phyloP scores from a whole-genome alignment of 2,113 vertebrate genomes.

The Dasyornis broadbenti region DNA sequence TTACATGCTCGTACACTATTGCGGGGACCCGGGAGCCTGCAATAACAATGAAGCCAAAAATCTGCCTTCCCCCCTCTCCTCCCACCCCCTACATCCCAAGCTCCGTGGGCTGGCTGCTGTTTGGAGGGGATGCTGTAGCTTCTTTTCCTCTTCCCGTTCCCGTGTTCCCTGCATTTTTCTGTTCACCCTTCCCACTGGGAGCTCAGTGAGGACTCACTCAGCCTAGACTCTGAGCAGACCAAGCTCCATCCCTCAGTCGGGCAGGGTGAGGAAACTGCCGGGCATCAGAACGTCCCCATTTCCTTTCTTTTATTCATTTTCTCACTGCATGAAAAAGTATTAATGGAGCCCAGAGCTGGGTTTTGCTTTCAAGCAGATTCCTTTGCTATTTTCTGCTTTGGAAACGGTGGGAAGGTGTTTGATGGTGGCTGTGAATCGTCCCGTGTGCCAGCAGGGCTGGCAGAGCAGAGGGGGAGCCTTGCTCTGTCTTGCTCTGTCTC shows the following conservation, averaged over 20 bases:
- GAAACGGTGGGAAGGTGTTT: background rate
- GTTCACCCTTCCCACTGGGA: background rate
- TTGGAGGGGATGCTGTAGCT: background rate
- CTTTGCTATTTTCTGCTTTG: background rate
- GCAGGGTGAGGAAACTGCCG: background rate
- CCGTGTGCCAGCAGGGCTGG: accelerated
- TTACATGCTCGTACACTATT: slow-evolving; percentile 46
- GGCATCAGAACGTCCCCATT: background rate
- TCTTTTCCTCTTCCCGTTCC: background rate
- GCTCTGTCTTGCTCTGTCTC: background rate
- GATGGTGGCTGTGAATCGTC: background rate
- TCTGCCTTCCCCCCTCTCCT: background rate
- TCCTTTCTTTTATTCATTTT: background rate
- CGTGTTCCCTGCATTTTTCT: background rate
- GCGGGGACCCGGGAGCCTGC: slow-evolving; percentile 49
- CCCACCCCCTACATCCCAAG: background rate
- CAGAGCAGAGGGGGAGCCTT: background rate
- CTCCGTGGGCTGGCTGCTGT: slow-evolving; percentile 27
- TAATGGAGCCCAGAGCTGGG: background rate
- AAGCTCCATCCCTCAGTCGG: background rate
- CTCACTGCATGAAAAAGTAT: slow-evolving; percentile 26
- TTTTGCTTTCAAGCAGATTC: background rate
- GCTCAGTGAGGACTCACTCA: background rate
- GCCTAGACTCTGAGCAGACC: background rate
- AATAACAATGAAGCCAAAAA: slow-evolving; percentile 74